A percentile compares a stretch with the other conserved stretches of the same genome.
Conservation (phyloP, 1,140 invertebrate species). For the Colletes gigas region DNA sequence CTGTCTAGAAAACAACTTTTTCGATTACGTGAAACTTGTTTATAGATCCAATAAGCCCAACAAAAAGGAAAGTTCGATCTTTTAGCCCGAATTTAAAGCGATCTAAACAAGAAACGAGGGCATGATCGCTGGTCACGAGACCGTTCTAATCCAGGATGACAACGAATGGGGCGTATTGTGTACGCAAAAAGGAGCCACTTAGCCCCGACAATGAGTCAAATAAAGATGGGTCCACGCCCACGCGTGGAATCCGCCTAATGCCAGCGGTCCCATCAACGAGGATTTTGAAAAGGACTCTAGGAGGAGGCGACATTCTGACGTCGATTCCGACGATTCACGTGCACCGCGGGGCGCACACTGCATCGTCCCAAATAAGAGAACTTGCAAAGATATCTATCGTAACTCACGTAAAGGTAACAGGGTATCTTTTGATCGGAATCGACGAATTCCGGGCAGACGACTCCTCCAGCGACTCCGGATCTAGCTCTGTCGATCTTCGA, state of each 20-base stretch:
- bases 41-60: background rate
- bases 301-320: conserved; percentile 9
- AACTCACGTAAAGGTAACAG: conserved; percentile 23
- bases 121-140: conserved; percentile 8
- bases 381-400: conserved; percentile 51
- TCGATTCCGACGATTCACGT: conserved; percentile 24
- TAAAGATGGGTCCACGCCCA: conserved; percentile 54
- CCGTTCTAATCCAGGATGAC: conserved; percentile 44
- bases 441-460: conserved; percentile 50
- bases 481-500: conserved; percentile 49
- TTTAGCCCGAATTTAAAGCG: background rate
- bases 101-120: conserved; percentile 9
- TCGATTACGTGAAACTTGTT: background rate
- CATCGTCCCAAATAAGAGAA: conserved; percentile 41
- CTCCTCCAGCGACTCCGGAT: conserved; percentile 53
- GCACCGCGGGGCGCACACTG: conserved; percentile 43
- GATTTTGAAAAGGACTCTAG: conserved; percentile 52
- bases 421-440: conserved; percentile 49
- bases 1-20: too few species aligned
- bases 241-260: conserved; percentile 29
- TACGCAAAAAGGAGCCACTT: conserved; percentile 23
- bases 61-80: too few species aligned
- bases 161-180: conserved; percentile 36
- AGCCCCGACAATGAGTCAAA: conserved; percentile 51
- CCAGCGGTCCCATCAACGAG: conserved; percentile 35